phyloP scores from a whole-genome alignment of 1,140 invertebrate species.

The Vanessa atalanta region DNA sequence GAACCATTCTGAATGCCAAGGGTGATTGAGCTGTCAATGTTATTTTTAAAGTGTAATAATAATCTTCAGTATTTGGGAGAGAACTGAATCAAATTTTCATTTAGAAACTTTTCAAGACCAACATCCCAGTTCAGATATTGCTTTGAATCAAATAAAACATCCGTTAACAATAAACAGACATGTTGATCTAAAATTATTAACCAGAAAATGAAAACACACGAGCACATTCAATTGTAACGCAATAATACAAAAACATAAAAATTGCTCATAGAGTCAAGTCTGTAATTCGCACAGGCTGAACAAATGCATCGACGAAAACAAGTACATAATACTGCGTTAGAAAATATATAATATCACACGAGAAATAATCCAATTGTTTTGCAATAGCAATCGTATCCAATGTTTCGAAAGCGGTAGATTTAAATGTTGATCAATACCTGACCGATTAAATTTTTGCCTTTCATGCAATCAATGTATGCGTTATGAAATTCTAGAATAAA shows the following conservation, averaged over 20 bases:
- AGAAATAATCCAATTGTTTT: slow-evolving; percentile 32
- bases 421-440: slow-evolving; percentile 27
- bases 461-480: slow-evolving; percentile 18
- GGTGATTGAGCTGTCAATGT: not conserved
- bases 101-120: no score
- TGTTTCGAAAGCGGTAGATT: slow-evolving; percentile 28
- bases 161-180: not conserved
- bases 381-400: slow-evolving; percentile 31
- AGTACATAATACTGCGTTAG: slow-evolving; percentile 10
- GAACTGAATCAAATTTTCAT: no score
- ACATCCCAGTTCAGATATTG: not conserved
- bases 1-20: not conserved
- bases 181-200: not conserved
- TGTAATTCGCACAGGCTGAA: not conserved
- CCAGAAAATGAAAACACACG: not conserved
- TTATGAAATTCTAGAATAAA: slow-evolving; percentile 22
- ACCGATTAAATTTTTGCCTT: slow-evolving; percentile 33
- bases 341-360: slow-evolving; percentile 27
- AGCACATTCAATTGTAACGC: not conserved
- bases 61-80: not conserved
- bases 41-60: not conserved
- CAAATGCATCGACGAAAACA: slow-evolving; percentile 24
- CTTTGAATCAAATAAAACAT: not conserved
- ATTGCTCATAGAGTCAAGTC: not conserved
- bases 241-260: slow-evolving; percentile 21